Conservation (phyloP, 2,797 vertebrate species). For the Paguma larvata region DNA sequence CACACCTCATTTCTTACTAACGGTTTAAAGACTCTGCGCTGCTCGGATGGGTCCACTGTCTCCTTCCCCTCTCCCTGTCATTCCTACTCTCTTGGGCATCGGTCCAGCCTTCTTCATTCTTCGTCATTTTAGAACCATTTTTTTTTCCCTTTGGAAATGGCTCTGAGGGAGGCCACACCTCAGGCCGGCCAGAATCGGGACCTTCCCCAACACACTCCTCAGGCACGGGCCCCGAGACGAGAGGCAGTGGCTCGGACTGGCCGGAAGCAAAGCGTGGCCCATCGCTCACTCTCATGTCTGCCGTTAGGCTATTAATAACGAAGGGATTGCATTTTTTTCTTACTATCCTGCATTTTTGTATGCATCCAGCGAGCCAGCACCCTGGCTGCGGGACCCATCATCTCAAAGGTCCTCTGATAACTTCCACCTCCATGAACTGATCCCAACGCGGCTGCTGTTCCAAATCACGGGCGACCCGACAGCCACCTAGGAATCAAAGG, state of each 20-base stretch:
- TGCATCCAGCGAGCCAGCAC: not conserved
- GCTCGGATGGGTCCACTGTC: fast-evolving
- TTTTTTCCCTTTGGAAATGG: not conserved
- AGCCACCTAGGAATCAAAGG: not conserved
- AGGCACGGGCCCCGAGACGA: not conserved
- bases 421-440: not conserved
- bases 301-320: not conserved
- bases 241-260: not conserved
- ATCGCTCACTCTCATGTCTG: not conserved
- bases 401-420: not conserved
- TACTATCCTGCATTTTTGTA: not conserved
- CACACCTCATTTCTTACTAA: not conserved
- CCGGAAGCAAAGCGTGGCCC: not conserved
- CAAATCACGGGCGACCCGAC: not conserved
- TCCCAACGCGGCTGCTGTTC: not conserved
- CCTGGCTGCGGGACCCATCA: not conserved
- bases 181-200: not conserved
- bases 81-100: not conserved
- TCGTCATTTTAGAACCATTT: not conserved
- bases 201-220: too few species aligned
- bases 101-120: not conserved
- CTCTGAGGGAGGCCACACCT: not conserved
- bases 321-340: not conserved
- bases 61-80: not conserved
- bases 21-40: not conserved